Evolutionary conservation across 2,797 vertebrate species (phyloP).

Genomic region (Acanthis flammea): DNA sequence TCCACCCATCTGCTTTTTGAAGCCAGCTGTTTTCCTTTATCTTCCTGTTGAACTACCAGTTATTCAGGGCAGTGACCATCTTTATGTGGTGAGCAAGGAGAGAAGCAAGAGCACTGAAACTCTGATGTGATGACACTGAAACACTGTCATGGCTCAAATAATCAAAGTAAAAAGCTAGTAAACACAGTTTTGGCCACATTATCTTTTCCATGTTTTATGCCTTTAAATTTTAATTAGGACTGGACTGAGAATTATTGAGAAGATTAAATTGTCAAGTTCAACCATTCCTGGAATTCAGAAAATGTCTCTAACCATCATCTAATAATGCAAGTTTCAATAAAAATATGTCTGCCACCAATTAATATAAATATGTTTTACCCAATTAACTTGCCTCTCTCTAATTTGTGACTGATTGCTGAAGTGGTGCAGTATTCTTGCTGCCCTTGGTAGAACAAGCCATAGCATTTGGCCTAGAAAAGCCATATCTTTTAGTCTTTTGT

Average conservation of each 20-base stretch:
- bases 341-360: not conserved
- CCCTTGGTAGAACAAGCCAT: not conserved
- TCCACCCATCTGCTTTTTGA: conserved; percentile 60
- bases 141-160: not conserved
- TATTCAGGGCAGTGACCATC: conserved; percentile 8
- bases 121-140: not conserved
- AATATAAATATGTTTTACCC: not conserved
- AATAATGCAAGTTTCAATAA: not conserved
- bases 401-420: not conserved
- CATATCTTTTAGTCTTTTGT: not conserved
- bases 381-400: not conserved
- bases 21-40: conserved; percentile 64
- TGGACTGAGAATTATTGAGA: not conserved
- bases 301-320: not conserved
- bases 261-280: not conserved
- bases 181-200: not conserved
- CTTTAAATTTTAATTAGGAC: not conserved
- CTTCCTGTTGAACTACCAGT: conserved; percentile 47
- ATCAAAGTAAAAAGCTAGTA: not conserved
- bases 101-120: not conserved
- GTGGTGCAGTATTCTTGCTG: not conserved
- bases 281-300: not conserved
- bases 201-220: not conserved
- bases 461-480: not conserved
- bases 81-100: not conserved